Base-by-base conservation (phyloP, 2,113 vertebrate species). In the Poeciliopsis retropinna region DNA sequence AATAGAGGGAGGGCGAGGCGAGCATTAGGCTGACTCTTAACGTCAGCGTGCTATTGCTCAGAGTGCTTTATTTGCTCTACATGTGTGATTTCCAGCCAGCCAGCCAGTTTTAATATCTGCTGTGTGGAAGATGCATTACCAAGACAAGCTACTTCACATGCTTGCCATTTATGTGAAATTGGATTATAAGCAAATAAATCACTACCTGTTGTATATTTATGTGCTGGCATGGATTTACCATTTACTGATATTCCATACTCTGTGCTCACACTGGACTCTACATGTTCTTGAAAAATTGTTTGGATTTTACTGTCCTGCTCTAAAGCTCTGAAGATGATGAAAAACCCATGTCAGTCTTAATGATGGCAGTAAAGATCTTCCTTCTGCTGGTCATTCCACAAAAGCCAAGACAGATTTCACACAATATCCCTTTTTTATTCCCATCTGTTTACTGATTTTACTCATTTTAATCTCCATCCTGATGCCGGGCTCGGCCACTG, bases 271-370 rank as follows among this genome's bases (percentile, higher is more conserved):
- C 83, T 79, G 28, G 37, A 15, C 67, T 37, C 65, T 67, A 13
- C 63, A 62, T 66, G 76, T 75, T 85, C 77, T 83, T 82, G 67
- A 76, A 73, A 37, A 10, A 54, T 62, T 54, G 29, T 72, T 73
- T 1, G 62, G 39, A 44, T 88, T 91, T 88, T 83, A 82, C 83
- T 69, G 39, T 80, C 79, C 47, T 34, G 67, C 75, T 63, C 31
- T 88, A 74, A 85, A 86, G 80, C 77, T 88, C 71, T 87, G 70
- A 81, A 25, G 66, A 54, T 82, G 80, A 91, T 88, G 82, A 81
- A 85, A 85, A 88, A 64, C 30, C 3, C 4, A 27, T 25, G 64
- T 75, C 72, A 73, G 15, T 82, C 67, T 87, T 81, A 76, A 79
- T 17, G 51, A 60, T 1, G 67, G 70, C 62, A 73, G 72, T 90